Base-by-base conservation (phyloP, 2,797 vertebrate genomes). In the Miichthys miiuy region DNA sequence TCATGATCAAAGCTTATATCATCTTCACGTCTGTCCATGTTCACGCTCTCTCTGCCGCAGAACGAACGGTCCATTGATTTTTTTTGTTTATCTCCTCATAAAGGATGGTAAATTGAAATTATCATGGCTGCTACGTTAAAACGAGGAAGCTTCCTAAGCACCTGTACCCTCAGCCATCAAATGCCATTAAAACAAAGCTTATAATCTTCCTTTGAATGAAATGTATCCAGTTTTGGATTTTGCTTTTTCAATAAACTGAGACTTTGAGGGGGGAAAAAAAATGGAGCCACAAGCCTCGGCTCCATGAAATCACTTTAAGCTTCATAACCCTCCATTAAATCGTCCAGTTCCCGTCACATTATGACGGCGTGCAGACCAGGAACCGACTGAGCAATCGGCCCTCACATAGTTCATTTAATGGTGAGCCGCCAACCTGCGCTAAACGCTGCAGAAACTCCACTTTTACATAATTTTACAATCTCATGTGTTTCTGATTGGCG, bases 241-340 rank as follows among this genome's bases (percentile, higher is more conserved):
- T 47, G 52, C 5, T 48, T 6, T 48, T 65, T 65, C 25, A 55
- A 47, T 20, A 25, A 66, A 66, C 61, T 61, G 10, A n/a, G 25
- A 38, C 23, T 55, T 54, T 55, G 34, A 34, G 7, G 13, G 16
- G 8, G 4, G 27, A 27, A 4, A 38, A 57, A 41, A 42, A 6
- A 9, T 21, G 4, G 18, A 51, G 47, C 34, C 17, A 51, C 14
- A 41, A n/a, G 23, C 23, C 1, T n/a, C 58, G 10, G 3, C 5
- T 57, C 50, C 50, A 44, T 6, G 0, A 41, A 70, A 48, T 21
- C 46, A 5, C 41, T 60, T 70, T 71, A 4, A 41, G 14, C 10
- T 60, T 51, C 21, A 47, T 56, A 47, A 47, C 30, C 46, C 50
- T 55, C 60, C 25, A 18, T 21, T 21, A 55, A 55, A 27, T 1